Conservation (phyloP, 1,140 invertebrate species). For the Thalassaphorura encarpata region DNA sequence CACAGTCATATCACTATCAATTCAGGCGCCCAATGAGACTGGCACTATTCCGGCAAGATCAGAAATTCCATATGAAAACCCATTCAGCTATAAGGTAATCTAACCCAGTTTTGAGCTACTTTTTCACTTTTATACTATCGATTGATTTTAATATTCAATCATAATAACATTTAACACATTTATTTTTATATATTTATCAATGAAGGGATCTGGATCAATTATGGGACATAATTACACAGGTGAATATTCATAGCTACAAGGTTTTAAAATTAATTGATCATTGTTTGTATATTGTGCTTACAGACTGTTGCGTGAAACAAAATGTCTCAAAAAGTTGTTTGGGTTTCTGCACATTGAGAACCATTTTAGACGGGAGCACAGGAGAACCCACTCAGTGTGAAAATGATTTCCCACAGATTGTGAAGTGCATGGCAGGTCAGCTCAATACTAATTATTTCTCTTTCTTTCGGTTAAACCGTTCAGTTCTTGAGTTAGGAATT, state of each 20-base stretch:
- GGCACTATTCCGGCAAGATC: not conserved
- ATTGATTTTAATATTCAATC: too few species aligned
- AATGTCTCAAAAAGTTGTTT: slow-evolving; percentile 58
- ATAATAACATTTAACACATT: not conserved
- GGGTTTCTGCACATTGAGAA: slow-evolving; percentile 71
- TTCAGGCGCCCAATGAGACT: slow-evolving; percentile 15
- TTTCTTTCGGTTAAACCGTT: too few species aligned
- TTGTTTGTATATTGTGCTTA: too few species aligned
- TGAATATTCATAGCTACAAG: too few species aligned
- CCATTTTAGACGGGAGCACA: slow-evolving; percentile 63
- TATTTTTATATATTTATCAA: slow-evolving; percentile 1
- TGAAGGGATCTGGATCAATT: slow-evolving; percentile 25
- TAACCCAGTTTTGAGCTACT: not conserved
- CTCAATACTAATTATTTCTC: too few species aligned
- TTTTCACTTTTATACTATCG: not conserved
- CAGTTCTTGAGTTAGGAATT: too few species aligned
- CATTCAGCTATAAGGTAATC: slow-evolving; percentile 23
- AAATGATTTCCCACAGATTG: slow-evolving; percentile 61
- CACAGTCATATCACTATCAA: slow-evolving; percentile 43
- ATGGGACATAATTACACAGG: slow-evolving; percentile 59
- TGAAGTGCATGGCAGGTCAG: slow-evolving; percentile 50
- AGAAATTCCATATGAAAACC: slow-evolving; percentile 21
- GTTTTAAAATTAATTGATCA: too few species aligned
- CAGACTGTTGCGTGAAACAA: slow-evolving; percentile 56
- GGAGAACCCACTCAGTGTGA: slow-evolving; percentile 68